A percentile compares a stretch with the other conserved stretches of the same genome.
Evolutionary conservation across 2,888 invertebrate genomes (phyloP).

Genomic region (Dicranocentrus wangi): DNA sequence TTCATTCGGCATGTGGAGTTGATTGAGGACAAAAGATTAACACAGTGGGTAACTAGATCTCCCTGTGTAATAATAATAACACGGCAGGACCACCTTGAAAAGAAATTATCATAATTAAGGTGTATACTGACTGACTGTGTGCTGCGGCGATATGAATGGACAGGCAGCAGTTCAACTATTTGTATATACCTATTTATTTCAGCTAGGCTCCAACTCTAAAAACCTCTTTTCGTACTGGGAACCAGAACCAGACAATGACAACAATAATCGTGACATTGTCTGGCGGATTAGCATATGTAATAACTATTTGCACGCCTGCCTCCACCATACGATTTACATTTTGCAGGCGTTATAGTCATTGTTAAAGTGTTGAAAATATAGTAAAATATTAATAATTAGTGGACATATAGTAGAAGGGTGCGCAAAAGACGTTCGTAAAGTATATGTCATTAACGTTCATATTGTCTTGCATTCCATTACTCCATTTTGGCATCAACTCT

Average conservation of each 20-base stretch:
- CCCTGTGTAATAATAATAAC: not conserved
- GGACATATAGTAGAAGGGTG: too few relatives aligned
- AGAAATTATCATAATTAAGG: constrained; percentile 37
- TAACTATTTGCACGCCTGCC: not conserved
- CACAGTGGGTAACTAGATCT: constrained; percentile 26
- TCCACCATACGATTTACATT: not conserved
- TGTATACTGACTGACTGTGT: too few relatives aligned
- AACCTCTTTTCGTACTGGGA: not conserved
- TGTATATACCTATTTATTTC: not conserved
- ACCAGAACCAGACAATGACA: constrained; percentile 7
- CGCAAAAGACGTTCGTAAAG: too few relatives aligned
- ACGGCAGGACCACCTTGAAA: constrained; percentile 47
- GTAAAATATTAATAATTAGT: too few relatives aligned
- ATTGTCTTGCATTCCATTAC: too few relatives aligned
- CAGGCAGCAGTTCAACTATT: not conserved
- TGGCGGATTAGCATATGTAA: not conserved
- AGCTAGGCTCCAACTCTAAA: not conserved
- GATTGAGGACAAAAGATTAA: constrained; percentile 28
- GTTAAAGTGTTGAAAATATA: too few relatives aligned
- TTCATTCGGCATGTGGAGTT: not conserved
- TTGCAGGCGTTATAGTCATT: not conserved
- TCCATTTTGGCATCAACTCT: too few relatives aligned
- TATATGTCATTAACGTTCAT: too few relatives aligned
- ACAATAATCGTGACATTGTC: constrained; percentile 4
- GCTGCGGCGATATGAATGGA: not conserved